phyloP scores from a whole-genome alignment of 2,888 invertebrate species.

The Orthosia gracilis region DNA sequence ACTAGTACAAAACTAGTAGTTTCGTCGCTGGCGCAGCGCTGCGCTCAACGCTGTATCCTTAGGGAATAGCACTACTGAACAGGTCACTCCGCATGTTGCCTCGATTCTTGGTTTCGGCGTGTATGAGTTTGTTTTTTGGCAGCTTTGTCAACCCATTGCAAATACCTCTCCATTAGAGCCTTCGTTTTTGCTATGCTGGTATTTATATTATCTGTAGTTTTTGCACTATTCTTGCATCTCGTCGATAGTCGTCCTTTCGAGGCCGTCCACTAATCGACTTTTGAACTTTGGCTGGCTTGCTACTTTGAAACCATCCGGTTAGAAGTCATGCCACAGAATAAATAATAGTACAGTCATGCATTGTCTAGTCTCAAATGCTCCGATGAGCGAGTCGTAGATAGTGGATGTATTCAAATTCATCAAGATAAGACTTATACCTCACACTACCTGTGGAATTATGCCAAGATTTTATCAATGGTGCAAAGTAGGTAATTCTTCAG shows the following conservation, averaged over 20 bases:
- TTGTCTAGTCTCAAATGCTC: too few relatives aligned
- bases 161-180: too few relatives aligned
- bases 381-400: too few relatives aligned
- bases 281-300: constrained; percentile 5
- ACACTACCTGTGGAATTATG: constrained; percentile 14
- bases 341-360: too few relatives aligned
- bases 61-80: too few relatives aligned
- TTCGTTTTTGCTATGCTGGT: not conserved
- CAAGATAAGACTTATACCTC: too few relatives aligned
- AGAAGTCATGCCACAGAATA: not conserved
- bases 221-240: not conserved
- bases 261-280: not conserved
- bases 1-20: too few relatives aligned
- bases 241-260: not conserved
- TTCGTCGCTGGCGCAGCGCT: too few relatives aligned
- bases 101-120: too few relatives aligned
- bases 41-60: too few relatives aligned
- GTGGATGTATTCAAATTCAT: too few relatives aligned
- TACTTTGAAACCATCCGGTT: not conserved
- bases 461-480: not conserved
- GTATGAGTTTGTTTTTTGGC: not conserved
- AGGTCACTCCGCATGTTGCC: too few relatives aligned
- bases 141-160: not conserved
- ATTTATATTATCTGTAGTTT: not conserved
- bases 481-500: not conserved